Base-by-base conservation (phyloP, 2,113 vertebrate species). In the Muscicapa adusta region DNA sequence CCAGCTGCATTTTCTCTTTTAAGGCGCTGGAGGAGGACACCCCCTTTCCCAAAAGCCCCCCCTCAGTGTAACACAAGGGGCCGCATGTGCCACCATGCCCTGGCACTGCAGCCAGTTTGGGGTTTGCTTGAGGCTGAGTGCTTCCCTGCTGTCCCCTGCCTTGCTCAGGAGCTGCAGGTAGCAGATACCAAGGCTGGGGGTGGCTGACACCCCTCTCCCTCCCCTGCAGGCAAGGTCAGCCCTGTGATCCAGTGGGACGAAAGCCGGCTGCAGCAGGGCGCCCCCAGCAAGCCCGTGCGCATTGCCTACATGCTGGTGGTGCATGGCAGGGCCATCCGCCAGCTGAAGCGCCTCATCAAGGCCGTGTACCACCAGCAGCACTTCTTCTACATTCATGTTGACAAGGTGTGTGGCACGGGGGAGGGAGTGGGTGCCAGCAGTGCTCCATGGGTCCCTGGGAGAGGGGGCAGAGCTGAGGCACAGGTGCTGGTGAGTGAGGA, bases 311-410 rank as follows among this genome's bases (percentile, higher is more conserved):
- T 99, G 95, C 97, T 99, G 93, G 99, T 99, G 88, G 99, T 99
- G 77, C 99, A 99, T 0, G 99, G 99, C 45, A 98, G 99, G 3
- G 98, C 99, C 22, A 92, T 99, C 63, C 98, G 99, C 82, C 99
- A 99, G 97, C 98, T 99, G 68, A 99, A 98, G 85, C 98, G 99
- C 4, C 99, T 99, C 86, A 98, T 99, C 89, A 99, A 99, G 98
- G 99, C 99, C 1, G 99, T 99, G 76, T 99, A 99, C 95, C 99
- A 99, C 63, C 97, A 96, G 48, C 98, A 98, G 94, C 99, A 99
- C 96, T 99, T 98, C 97, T 99, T 99, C 96, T 99, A 99, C 94
- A 99, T 99, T 95, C 99, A 99, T 0, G 99, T 99, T 10, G 99
- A 99, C 97, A 98, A 99, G 99, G 99, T 99, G 73, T 6, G 36